These are phyloP conservation scores for Parasteatoda lunata DNA, from an alignment of 2,888 invertebrate genomes.

Conservation along the genomic window DNA sequence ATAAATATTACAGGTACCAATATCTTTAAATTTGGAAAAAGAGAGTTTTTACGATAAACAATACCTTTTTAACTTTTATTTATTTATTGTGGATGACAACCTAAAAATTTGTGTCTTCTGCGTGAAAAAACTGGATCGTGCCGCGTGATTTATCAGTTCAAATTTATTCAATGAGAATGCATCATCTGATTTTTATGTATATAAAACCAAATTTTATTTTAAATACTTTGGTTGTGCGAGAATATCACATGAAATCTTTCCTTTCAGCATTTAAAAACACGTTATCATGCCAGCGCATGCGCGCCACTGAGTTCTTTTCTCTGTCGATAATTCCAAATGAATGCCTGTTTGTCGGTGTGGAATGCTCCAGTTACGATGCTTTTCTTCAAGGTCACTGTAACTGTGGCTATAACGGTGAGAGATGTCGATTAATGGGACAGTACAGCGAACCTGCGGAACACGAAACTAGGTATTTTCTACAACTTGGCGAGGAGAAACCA, in stretches of 20 bases:
- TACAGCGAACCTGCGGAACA: conserved; percentile 1
- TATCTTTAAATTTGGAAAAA: too few species aligned
- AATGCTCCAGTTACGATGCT: conserved; percentile 26
- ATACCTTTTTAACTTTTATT: too few species aligned
- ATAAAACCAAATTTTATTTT: background rate
- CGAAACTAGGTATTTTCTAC: conserved; percentile 26
- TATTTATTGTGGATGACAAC: too few species aligned
- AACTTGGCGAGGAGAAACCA: conserved; percentile 12
- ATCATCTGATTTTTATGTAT: too few species aligned
- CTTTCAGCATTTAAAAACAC: conserved; percentile 9
- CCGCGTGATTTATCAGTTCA: too few species aligned
- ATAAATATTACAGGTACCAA: too few species aligned
- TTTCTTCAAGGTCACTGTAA: conserved; percentile 27
- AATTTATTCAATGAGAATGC: too few species aligned
- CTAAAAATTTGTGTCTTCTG: too few species aligned
- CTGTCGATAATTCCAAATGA: conserved; percentile 17
- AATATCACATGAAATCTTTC: background rate
- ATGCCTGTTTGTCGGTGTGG: conserved; percentile 32
- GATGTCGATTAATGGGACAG: conserved; percentile 34
- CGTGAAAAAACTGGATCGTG: too few species aligned
- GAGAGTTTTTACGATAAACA: too few species aligned
- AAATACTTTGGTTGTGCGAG: background rate
- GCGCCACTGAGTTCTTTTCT: conserved; percentile 73
- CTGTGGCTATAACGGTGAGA: conserved; percentile 15
- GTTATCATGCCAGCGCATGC: conserved; percentile 35